A percentile compares a stretch with the other conserved stretches of the same genome.
phyloP scores from a whole-genome alignment of 2,113 vertebrate species.

The Apistogramma diplotaenia region DNA sequence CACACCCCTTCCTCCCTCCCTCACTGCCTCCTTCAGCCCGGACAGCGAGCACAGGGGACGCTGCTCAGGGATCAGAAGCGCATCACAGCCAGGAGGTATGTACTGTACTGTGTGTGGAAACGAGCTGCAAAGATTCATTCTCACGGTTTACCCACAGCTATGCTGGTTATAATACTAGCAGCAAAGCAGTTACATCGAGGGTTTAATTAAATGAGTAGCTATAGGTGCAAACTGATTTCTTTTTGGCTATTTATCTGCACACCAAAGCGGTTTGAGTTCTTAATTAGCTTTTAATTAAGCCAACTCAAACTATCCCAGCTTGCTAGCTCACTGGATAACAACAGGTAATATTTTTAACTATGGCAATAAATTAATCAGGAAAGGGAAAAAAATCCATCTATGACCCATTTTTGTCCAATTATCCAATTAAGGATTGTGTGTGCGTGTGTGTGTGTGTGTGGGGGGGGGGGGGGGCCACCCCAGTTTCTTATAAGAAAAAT shows the following conservation, averaged over 20 bases:
- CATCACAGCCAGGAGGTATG: not conserved
- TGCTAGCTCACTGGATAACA: no score
- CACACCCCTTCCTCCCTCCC: slow-evolving; percentile 35
- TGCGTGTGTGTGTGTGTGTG: no score
- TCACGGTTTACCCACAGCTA: not conserved
- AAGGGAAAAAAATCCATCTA: no score
- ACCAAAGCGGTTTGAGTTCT: not conserved
- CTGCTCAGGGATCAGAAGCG: not conserved
- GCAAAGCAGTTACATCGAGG: not conserved
- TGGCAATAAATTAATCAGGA: no score
- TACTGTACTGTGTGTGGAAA: not conserved
- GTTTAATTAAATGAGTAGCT: not conserved
- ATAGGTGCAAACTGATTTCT: not conserved
- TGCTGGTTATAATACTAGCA: not conserved
- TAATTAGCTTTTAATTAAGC: not conserved
- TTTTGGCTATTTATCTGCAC: not conserved
- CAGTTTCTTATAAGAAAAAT: no score
- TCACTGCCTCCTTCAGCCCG: not conserved
- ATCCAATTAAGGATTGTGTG: no score
- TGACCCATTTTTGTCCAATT: no score
- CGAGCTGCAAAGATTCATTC: not conserved
- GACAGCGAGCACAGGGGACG: not conserved
- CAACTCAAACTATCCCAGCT: no score
- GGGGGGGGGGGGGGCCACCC: no score
- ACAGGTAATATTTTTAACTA: no score